Conservation (phyloP, 2,113 vertebrate genomes). For the Panthera leo region DNA sequence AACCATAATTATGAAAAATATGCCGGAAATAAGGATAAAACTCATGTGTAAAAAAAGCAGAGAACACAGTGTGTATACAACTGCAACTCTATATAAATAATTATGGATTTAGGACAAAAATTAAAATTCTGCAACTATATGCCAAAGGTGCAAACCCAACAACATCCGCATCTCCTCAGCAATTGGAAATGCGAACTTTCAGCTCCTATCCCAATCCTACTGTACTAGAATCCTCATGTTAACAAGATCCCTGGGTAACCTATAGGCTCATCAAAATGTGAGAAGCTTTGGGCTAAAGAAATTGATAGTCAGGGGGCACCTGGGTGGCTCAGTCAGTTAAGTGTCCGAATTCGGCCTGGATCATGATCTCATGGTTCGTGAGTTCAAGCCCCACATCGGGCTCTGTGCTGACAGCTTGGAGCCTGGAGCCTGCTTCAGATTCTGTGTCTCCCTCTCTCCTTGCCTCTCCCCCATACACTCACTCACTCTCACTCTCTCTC, state of each 20-base stretch:
- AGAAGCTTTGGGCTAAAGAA: background rate
- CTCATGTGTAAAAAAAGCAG: background rate
- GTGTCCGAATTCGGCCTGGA: no score
- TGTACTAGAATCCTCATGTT: slow-evolving; percentile 30
- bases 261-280: background rate
- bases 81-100: background rate
- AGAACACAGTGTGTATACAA: background rate
- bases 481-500: no score
- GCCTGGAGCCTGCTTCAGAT: no score
- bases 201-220: background rate
- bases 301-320: background rate
- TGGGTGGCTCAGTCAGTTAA: no score
- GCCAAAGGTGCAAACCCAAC: background rate
- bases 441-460: no score
- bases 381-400: no score
- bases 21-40: background rate
- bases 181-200: background rate
- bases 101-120: background rate
- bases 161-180: background rate
- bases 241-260: background rate
- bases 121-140: background rate
- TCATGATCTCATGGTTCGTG: no score
- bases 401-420: no score
- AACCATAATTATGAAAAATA: background rate
- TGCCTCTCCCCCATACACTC: no score